Evolutionary conservation across 2,888 invertebrate genomes (phyloP).

Genomic region (Vanessa cardui): DNA sequence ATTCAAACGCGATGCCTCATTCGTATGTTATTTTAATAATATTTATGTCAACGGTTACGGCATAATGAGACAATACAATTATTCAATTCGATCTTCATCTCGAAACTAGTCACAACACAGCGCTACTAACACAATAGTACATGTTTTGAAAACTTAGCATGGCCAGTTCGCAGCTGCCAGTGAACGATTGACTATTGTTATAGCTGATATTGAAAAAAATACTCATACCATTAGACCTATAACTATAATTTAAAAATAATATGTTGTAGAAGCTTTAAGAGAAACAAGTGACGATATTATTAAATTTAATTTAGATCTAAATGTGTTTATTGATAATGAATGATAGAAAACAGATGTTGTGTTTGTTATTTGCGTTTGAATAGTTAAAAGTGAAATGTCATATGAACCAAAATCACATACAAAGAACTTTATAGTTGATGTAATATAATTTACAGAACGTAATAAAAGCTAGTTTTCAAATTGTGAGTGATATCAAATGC

Average conservation of each 20-base stretch:
- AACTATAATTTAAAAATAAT: conserved; percentile 1
- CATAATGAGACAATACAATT: conserved; percentile 35
- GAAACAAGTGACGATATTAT: not conserved
- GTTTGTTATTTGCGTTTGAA: not conserved
- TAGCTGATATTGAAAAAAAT: conserved; percentile 17
- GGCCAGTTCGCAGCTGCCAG: conserved; percentile 27
- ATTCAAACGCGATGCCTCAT: not conserved
- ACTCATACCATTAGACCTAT: not conserved
- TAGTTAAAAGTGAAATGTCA: conserved; percentile 19
- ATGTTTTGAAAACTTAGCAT: conserved; percentile 40
- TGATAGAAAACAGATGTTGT: not conserved
- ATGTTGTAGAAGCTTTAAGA: conserved; percentile 2
- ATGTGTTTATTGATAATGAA: not conserved
- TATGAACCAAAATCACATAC: conserved; percentile 25
- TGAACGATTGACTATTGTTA: conserved; percentile 36
- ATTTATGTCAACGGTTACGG: conserved; percentile 15
- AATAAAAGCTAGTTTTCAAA: conserved; percentile 26
- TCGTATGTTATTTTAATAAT: conserved; percentile 16
- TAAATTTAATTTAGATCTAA: not conserved
- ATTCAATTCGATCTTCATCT: conserved; percentile 30
- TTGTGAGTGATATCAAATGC: conserved; percentile 20
- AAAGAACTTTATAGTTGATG: conserved; percentile 15
- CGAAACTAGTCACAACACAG: conserved; percentile 32
- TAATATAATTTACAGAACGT: conserved; percentile 36
- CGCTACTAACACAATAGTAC: conserved; percentile 30